Conservation (phyloP, 2,888 invertebrate species). For the Parapristionchus giblindavisi region DNA sequence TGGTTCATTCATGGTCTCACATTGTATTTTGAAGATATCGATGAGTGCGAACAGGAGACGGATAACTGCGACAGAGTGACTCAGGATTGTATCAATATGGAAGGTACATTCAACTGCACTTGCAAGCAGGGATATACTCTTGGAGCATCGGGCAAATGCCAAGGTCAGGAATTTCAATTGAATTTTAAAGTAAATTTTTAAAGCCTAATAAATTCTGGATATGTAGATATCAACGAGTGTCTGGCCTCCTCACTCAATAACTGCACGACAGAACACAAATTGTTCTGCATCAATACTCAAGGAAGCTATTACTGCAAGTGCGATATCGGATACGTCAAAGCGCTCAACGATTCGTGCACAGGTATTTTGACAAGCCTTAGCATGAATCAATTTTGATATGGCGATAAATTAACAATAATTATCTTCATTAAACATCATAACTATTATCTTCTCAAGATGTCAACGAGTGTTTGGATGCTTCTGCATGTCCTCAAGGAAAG, state of each 20-base stretch:
- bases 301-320: conserved; percentile 34
- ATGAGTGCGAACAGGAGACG: conserved; percentile 34
- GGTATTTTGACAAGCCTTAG: background rate
- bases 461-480: conserved; percentile 7
- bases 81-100: conserved; percentile 37
- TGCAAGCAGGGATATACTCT: conserved; percentile 33
- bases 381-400: background rate
- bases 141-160: conserved; percentile 18
- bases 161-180: background rate
- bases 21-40: background rate
- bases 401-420: background rate
- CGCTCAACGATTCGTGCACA: conserved; percentile 23
- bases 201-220: background rate
- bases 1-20: no score
- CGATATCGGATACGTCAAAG: conserved; percentile 20
- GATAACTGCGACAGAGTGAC: conserved; percentile 33
- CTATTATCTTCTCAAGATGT: background rate
- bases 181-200: no score
- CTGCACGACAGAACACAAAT: conserved; percentile 14
- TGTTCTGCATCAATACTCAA: conserved; percentile 14
- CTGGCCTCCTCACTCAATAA: background rate
- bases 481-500: conserved; percentile 1
- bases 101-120: conserved; percentile 37
- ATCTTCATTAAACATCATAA: background rate
- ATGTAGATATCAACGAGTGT: conserved; percentile 36